Evolutionary conservation across 2,113 vertebrate species (phyloP).

Genomic region (Daboia siamensis): DNA sequence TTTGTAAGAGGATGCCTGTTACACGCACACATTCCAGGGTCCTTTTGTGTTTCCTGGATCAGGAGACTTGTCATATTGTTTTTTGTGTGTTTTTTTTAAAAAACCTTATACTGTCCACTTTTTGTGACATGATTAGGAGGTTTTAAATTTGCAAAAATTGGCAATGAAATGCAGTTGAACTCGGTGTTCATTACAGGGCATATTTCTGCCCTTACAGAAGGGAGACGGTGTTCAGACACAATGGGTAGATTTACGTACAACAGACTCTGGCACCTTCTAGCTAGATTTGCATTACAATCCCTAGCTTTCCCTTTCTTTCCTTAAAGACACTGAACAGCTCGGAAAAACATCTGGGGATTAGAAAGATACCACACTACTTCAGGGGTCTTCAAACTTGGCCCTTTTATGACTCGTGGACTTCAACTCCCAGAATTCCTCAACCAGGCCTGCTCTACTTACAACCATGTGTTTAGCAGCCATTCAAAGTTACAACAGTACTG

Average conservation of each 20-base stretch:
- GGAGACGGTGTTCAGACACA: not conserved
- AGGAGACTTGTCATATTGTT: not conserved
- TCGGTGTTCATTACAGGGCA: not conserved
- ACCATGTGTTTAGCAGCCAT: not conserved
- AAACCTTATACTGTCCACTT: not conserved
- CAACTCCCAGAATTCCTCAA: too few species aligned
- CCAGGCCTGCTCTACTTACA: not conserved
- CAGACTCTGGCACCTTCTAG: not conserved
- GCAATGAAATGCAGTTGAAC: not conserved
- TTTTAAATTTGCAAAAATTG: not conserved
- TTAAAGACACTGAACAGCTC: not conserved
- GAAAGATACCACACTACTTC: conserved; percentile 3
- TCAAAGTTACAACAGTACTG: not conserved
- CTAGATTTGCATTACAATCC: not conserved
- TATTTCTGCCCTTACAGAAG: not conserved
- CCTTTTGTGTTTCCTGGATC: not conserved
- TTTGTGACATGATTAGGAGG: not conserved
- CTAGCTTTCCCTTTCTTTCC: not conserved
- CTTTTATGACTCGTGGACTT: too few species aligned
- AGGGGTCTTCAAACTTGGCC: too few species aligned
- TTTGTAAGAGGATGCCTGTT: not conserved
- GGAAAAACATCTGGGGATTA: not conserved
- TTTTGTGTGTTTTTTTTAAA: not conserved
- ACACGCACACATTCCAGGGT: not conserved
- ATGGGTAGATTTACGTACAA: not conserved